A percentile compares a stretch with the other conserved stretches of the same genome.
These are phyloP conservation scores for Sarcophaga carnaria DNA, from an alignment of 2,888 invertebrate genomes.

Conservation along the genomic window DNA sequence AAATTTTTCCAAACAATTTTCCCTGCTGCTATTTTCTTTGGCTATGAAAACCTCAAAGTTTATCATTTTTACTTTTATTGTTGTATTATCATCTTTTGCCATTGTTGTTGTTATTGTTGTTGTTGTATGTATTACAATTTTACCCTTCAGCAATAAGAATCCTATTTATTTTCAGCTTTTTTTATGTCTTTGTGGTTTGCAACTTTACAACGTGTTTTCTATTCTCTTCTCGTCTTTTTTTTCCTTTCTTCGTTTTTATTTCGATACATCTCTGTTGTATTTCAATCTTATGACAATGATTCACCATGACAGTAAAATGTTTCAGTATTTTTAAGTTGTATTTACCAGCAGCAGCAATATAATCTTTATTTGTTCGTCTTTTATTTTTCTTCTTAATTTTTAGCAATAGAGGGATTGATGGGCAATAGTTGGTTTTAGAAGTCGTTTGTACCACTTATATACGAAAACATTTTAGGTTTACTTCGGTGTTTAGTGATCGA, in stretches of 20 bases:
- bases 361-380: slow-evolving; percentile 18
- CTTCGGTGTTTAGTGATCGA: accelerated
- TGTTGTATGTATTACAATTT: slow-evolving; percentile 21
- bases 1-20: slow-evolving; percentile 18
- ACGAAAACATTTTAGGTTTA: no score
- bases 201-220: slow-evolving; percentile 11
- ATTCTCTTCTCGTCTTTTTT: neutral
- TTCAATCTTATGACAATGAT: slow-evolving; percentile 51
- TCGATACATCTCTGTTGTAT: slow-evolving; percentile 3
- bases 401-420: no score
- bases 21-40: slow-evolving; percentile 29
- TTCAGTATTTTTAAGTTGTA: slow-evolving; percentile 56
- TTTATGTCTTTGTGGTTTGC: slow-evolving; percentile 29
- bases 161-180: slow-evolving; percentile 4
- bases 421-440: no score
- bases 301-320: slow-evolving; percentile 56
- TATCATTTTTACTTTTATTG: slow-evolving; percentile 14
- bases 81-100: neutral
- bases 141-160: slow-evolving; percentile 36
- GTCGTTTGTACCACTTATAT: no score
- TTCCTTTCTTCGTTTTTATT: neutral
- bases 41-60: slow-evolving; percentile 18
- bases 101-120: slow-evolving; percentile 11
- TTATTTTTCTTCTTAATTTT: slow-evolving; percentile 5
- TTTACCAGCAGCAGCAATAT: neutral